Conservation (phyloP, 2,888 invertebrate species). For the Sericinus montela region DNA sequence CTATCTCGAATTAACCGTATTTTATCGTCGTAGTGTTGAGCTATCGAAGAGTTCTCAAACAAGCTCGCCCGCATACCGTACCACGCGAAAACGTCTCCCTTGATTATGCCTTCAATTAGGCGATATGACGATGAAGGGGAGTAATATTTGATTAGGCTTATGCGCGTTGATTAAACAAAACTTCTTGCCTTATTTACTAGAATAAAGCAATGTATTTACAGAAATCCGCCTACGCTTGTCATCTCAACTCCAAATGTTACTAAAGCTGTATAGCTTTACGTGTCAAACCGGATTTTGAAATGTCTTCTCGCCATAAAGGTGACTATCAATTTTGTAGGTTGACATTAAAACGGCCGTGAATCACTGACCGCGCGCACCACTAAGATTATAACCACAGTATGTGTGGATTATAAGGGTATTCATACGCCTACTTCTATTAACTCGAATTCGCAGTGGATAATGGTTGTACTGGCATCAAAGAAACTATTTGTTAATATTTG, state of each 20-base stretch:
- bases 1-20: not conserved
- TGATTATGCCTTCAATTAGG: constrained; percentile 76
- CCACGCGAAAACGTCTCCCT: constrained; percentile 56
- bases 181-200: constrained; percentile 60
- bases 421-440: constrained; percentile 18
- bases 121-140: constrained; percentile 63
- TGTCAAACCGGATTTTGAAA: constrained; percentile 45
- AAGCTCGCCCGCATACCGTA: constrained; percentile 37
- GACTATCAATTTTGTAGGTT: constrained; percentile 38
- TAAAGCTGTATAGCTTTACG: too few relatives aligned
- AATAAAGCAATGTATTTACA: constrained; percentile 37
- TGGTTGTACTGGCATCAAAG: too few relatives aligned
- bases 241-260: constrained; percentile 26
- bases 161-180: constrained; percentile 76
- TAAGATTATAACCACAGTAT: constrained; percentile 18
- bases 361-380: constrained; percentile 35
- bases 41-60: constrained; percentile 66
- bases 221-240: constrained; percentile 48
- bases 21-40: constrained; percentile 47
- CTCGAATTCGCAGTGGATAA: not conserved
- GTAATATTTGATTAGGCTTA: constrained; percentile 77
- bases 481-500: too few relatives aligned
- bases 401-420: constrained; percentile 22
- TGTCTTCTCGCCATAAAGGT: constrained; percentile 35
- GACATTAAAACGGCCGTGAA: constrained; percentile 56